These are phyloP conservation scores for Astropecten irregularis DNA, from an alignment of 53 echinoderm and acorn worm species.

Conservation along the genomic window DNA sequence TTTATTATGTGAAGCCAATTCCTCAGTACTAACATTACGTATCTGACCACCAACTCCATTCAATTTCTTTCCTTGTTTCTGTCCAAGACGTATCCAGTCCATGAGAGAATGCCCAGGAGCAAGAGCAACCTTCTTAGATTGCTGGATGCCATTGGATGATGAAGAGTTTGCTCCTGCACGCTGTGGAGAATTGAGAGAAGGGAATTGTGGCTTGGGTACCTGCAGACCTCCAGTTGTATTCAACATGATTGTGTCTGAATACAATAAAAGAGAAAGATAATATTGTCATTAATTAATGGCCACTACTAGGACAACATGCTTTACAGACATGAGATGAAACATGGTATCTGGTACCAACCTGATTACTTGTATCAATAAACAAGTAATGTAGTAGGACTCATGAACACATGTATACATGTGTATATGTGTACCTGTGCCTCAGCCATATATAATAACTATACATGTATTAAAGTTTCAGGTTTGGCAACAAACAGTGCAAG, in stretches of 20 bases:
- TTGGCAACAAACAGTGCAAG: too few relatives aligned
- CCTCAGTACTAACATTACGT: slow-evolving; percentile 68
- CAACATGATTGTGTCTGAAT: neutral
- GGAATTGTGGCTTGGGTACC: slow-evolving; percentile 87
- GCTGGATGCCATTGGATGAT: slow-evolving; percentile 17
- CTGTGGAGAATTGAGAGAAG: slow-evolving; percentile 86
- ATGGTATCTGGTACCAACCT: too few relatives aligned
- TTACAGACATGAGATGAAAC: too few relatives aligned
- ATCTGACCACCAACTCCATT: slow-evolving; percentile 74
- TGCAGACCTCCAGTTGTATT: slow-evolving; percentile 33
- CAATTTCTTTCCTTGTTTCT: slow-evolving; percentile 72
- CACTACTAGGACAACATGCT: too few relatives aligned
- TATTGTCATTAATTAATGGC: too few relatives aligned
- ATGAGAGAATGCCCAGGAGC: slow-evolving; percentile 89
- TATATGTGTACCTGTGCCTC: too few relatives aligned
- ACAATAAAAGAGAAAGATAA: too few relatives aligned
- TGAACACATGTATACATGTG: too few relatives aligned
- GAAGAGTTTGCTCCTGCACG: neutral
- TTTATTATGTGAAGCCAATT: slow-evolving; percentile 87
- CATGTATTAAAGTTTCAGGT: too few relatives aligned
- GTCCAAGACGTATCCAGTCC: slow-evolving; percentile 95
- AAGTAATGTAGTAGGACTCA: too few relatives aligned
- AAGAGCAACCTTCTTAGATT: slow-evolving; percentile 69
- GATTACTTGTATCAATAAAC: too few relatives aligned
- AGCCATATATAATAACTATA: too few relatives aligned